Conservation (phyloP, 2,888 invertebrate genomes). For the Pedicia rivosa region DNA sequence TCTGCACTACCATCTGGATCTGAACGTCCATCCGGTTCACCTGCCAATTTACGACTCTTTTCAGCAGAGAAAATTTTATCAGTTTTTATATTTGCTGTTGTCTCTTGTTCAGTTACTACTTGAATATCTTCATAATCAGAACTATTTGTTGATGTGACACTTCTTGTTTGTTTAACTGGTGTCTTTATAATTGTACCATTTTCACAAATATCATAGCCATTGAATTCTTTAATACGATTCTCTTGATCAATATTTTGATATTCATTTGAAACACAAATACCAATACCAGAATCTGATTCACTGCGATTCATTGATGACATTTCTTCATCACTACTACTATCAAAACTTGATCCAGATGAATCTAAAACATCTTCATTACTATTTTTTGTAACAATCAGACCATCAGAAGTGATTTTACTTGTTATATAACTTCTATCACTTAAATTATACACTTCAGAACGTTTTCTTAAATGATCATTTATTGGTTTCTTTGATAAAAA, state of each 20-base stretch:
- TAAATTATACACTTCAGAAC: conserved; percentile 14
- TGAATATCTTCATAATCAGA: conserved; percentile 31
- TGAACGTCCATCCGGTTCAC: conserved; percentile 75
- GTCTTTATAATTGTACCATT: neutral
- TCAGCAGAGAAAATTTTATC: conserved; percentile 34
- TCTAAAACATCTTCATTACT: conserved; percentile 28
- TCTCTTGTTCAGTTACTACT: conserved; percentile 20
- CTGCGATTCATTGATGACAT: conserved; percentile 29
- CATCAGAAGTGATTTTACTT: conserved; percentile 31
- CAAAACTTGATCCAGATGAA: conserved; percentile 30
- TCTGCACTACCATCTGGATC: conserved; percentile 49
- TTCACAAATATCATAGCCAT: neutral
- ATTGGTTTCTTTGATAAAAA: conserved; percentile 22
- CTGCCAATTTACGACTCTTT: conserved; percentile 59
- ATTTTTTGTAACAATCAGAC: conserved; percentile 29
- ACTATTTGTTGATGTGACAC: conserved; percentile 22
- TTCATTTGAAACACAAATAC: conserved; percentile 27
- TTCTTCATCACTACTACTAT: conserved; percentile 30
- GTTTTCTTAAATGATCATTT: conserved; percentile 10
- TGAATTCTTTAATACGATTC: neutral
- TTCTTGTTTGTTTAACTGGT: neutral
- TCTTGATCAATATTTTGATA: conserved; percentile 13
- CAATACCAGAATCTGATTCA: conserved; percentile 31
- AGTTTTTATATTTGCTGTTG: too few species aligned
- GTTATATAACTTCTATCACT: conserved; percentile 31